These are phyloP conservation scores for Cettia cetti DNA, from an alignment of 2,113 vertebrate genomes.

Conservation along the genomic window DNA sequence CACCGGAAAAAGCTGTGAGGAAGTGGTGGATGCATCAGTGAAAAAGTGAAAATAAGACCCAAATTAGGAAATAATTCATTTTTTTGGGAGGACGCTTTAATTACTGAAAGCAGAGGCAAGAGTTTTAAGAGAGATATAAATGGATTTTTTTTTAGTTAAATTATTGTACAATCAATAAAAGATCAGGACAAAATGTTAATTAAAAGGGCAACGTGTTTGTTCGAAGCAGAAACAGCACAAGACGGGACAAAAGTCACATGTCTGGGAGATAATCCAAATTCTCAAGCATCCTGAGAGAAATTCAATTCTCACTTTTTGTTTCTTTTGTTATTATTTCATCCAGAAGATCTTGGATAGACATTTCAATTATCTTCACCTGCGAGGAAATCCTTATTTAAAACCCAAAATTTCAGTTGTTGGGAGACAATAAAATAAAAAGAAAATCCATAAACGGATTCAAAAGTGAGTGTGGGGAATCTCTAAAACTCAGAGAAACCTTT, in stretches of 20 bases:
- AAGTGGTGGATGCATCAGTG: neutral
- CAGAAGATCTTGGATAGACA: neutral
- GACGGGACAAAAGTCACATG: neutral
- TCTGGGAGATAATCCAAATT: neutral
- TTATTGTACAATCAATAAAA: neutral
- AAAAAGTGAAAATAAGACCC: neutral
- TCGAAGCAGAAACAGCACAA: neutral
- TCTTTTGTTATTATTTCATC: neutral
- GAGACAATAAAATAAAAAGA: neutral
- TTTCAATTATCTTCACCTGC: neutral
- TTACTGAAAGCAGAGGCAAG: neutral
- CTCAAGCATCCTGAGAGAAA: neutral
- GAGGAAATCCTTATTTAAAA: neutral
- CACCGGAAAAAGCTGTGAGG: neutral
- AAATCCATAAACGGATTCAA: neutral
- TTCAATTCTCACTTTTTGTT: slow-evolving; percentile 14
- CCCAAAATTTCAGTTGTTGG: neutral
- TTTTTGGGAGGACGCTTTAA: neutral
- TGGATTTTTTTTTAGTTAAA: neutral
- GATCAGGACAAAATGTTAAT: neutral
- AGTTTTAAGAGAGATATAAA: neutral
- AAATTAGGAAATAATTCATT: neutral
- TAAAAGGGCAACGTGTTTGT: neutral
- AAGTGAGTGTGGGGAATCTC: neutral
- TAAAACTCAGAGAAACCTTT: neutral